Evolutionary conservation across 2,797 vertebrate genomes (phyloP).

Genomic region (Erethizon dorsatum): DNA sequence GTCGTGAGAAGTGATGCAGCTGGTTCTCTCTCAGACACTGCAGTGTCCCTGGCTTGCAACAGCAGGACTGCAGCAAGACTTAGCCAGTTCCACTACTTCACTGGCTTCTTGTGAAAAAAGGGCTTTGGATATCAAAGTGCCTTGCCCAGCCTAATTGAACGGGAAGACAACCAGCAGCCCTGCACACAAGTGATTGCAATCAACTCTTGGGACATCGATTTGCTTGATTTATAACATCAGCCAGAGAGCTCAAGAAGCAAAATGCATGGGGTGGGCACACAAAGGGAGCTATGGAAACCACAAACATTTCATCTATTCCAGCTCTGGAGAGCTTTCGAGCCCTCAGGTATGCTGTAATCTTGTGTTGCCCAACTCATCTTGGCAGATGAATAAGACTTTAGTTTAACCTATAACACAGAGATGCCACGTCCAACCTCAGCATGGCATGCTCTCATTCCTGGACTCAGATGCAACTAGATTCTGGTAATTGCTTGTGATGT

Average conservation of each 20-base stretch:
- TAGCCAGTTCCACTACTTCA: slow-evolving; percentile 57
- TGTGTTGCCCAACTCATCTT: slow-evolving; percentile 6
- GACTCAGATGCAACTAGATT: slow-evolving; percentile 40
- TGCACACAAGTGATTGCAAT: not conserved
- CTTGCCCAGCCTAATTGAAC: not conserved
- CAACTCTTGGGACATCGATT: not conserved
- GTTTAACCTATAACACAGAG: slow-evolving; percentile 53
- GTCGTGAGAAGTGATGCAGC: slow-evolving; percentile 9
- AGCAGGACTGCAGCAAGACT: slow-evolving; percentile 67
- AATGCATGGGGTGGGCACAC: not conserved
- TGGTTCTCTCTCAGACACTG: slow-evolving; percentile 7
- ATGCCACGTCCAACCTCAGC: slow-evolving; percentile 4
- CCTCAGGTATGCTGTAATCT: slow-evolving; percentile 60
- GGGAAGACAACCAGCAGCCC: not conserved
- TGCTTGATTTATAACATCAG: not conserved
- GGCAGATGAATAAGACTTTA: slow-evolving; percentile 64
- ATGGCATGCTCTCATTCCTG: slow-evolving; percentile 42
- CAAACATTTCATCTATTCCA: slow-evolving; percentile 55
- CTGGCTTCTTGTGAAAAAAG: slow-evolving; percentile 59
- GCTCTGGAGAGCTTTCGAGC: slow-evolving; percentile 52
- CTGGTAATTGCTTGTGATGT: slow-evolving; percentile 60
- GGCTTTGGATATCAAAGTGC: slow-evolving; percentile 28
- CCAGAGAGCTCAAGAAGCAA: not conserved
- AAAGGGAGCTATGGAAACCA: slow-evolving; percentile 9
- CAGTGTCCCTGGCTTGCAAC: slow-evolving; percentile 61